These are phyloP conservation scores for Hoplostethus atlanticus DNA, from an alignment of 2,797 vertebrate genomes.

Conservation along the genomic window DNA sequence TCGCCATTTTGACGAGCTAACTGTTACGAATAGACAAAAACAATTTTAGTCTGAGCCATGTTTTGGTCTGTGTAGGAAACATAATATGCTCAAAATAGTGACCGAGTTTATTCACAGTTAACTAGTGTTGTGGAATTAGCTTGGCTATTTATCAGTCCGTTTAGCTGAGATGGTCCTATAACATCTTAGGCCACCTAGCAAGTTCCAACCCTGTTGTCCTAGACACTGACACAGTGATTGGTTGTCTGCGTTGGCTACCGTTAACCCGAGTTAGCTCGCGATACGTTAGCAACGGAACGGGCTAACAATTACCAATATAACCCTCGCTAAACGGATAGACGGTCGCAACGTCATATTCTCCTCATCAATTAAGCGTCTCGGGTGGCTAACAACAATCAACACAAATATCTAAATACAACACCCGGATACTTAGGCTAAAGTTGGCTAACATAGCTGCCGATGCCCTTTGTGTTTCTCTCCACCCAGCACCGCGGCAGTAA, in stretches of 20 bases:
- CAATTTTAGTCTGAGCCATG: slow-evolving; percentile 23
- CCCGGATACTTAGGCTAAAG: fast-evolving
- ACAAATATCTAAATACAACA: not conserved
- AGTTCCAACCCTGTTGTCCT: slow-evolving; percentile 36
- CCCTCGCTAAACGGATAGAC: not conserved
- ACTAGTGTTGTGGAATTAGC: not conserved
- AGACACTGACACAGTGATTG: slow-evolving; percentile 57
- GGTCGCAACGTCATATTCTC: not conserved
- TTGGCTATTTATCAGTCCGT: not conserved
- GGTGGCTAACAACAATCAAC: not conserved
- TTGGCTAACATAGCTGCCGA: slow-evolving; percentile 8
- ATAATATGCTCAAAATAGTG: not conserved
- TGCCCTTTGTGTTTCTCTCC: slow-evolving; percentile 75
- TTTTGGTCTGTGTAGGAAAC: not conserved
- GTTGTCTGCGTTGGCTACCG: slow-evolving; percentile 44
- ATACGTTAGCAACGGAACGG: slow-evolving; percentile 2
- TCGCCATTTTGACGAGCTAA: slow-evolving; percentile 85
- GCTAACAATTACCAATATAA: slow-evolving; percentile 10
- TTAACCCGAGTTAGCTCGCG: slow-evolving; percentile 40
- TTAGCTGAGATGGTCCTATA: not conserved
- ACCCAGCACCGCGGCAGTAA: slow-evolving; percentile 15
- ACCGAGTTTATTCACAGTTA: not conserved
- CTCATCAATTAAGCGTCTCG: not conserved
- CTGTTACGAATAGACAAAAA: slow-evolving; percentile 57
- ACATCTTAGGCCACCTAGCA: slow-evolving; percentile 42